These are phyloP conservation scores for Theodoxus fluviatilis DNA, from an alignment of 2,888 invertebrate species.

Conservation along the genomic window DNA sequence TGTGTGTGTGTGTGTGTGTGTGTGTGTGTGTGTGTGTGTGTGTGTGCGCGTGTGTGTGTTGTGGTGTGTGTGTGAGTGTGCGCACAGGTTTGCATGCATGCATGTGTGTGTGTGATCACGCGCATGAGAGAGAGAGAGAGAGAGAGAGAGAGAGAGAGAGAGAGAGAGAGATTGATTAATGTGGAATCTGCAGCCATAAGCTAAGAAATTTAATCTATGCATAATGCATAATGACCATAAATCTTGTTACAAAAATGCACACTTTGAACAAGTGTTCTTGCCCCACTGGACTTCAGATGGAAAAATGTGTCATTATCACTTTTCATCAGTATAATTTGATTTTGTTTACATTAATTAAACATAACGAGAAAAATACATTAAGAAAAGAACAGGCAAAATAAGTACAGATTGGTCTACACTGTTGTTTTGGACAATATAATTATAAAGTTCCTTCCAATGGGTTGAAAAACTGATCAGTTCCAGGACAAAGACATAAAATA, in stretches of 20 bases:
- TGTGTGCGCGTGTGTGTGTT: background rate
- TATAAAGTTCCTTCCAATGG: too few species aligned
- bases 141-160: background rate
- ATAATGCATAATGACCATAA: too few species aligned
- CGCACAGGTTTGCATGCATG: background rate
- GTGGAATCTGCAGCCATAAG: background rate
- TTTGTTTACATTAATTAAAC: too few species aligned
- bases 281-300: background rate
- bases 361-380: too few species aligned
- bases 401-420: too few species aligned
- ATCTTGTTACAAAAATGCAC: too few species aligned
- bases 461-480: too few species aligned
- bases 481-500: too few species aligned
- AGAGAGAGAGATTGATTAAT: background rate
- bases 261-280: too few species aligned
- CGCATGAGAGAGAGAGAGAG: background rate
- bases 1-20: slow-evolving; percentile 13
- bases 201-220: background rate
- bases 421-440: too few species aligned
- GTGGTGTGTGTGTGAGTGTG: background rate
- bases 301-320: background rate
- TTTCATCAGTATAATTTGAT: too few species aligned
- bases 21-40: slow-evolving; percentile 16
- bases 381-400: too few species aligned
- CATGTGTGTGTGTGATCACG: background rate